A percentile compares a stretch with the other conserved stretches of the same genome.
phyloP scores from a whole-genome alignment of 2,113 vertebrate genomes.

The Misgurnus anguillicaudatus region DNA sequence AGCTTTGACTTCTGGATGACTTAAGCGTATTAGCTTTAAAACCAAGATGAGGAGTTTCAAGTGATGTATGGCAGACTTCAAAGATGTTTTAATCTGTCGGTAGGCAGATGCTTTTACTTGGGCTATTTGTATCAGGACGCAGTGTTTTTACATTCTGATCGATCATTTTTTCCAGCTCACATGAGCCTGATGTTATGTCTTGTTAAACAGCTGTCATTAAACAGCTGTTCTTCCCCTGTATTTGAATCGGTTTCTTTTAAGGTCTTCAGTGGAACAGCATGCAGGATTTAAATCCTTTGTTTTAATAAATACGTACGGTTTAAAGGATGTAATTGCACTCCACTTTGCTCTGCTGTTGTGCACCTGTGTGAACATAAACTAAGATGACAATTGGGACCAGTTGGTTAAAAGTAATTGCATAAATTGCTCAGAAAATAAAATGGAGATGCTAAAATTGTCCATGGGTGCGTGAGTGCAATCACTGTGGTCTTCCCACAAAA shows the following conservation, averaged over 20 bases:
- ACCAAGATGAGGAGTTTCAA: conserved; percentile 69
- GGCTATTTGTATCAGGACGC: conserved; percentile 65
- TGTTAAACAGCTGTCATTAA: conserved; percentile 19
- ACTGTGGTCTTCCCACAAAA: no score
- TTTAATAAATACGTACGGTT: neutral
- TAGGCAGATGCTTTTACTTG: conserved; percentile 65
- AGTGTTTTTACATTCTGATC: conserved; percentile 52
- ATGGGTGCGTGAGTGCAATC: no score
- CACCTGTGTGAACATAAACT: no score
- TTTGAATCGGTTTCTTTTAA: neutral
- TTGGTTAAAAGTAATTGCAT: no score
- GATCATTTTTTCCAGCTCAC: conserved; percentile 55
- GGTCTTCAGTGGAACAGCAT: neutral
- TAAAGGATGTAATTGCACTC: neutral
- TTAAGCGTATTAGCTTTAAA: conserved; percentile 79
- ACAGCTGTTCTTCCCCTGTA: conserved; percentile 8
- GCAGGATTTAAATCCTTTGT: neutral
- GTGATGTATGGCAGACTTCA: conserved; percentile 76
- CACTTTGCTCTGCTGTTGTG: neutral
- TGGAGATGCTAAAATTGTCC: no score
- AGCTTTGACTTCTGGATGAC: conserved; percentile 71
- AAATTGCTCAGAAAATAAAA: no score
- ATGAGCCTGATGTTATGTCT: neutral
- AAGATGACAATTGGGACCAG: no score
- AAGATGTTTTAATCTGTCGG: conserved; percentile 78